Base-by-base conservation (phyloP, 2,888 invertebrate species). In the Venustoraphidia nigricollis region DNA sequence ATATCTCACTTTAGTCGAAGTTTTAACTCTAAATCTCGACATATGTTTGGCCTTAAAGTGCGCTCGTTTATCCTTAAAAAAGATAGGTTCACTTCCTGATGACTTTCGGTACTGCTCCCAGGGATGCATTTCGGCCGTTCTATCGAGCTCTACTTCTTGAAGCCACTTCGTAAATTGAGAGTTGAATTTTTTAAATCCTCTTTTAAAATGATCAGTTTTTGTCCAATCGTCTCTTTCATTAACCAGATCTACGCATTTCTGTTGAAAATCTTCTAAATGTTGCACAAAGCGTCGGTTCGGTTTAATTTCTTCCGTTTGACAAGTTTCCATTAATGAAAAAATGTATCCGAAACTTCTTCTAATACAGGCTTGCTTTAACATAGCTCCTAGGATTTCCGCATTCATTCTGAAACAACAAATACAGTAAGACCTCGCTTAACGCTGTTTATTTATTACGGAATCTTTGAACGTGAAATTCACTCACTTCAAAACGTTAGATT, bases 371-470 rank as follows among this genome's bases (percentile, higher is more conserved):
- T 80, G 76, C 10, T 68, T 69, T 35, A 91, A 55, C 66, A 94
- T 73, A 27, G 83, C 76, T 10, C 84, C 84, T 44, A 89, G 64
- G 52, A 93, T 85, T 64, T 80, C 76, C 46, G 75, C 69, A 61
- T 90, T 92, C 40, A 83, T 66, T 57, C 86, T 79, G 66, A 52
- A 70, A 73, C 43, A 27, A 27, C 6, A 27, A 27, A 27, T 38
- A 41, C 40, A 38, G 10, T n/a, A n/a, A n/a, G n/a, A n/a, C n/a
- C n/a, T n/a, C n/a, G n/a, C n/a, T n/a, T n/a, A n/a, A n/a, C n/a
- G n/a, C n/a, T n/a, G n/a, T n/a, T n/a, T n/a, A n/a, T n/a, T n/a
- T n/a, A n/a, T n/a, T n/a, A n/a, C n/a, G n/a, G n/a, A n/a, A n/a
- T n/a, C n/a, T n/a, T n/a, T n/a, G n/a, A n/a, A n/a, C n/a, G n/a